Evolutionary conservation across 2,888 invertebrate genomes (phyloP).

Genomic region (Alviniconcha strummeri): DNA sequence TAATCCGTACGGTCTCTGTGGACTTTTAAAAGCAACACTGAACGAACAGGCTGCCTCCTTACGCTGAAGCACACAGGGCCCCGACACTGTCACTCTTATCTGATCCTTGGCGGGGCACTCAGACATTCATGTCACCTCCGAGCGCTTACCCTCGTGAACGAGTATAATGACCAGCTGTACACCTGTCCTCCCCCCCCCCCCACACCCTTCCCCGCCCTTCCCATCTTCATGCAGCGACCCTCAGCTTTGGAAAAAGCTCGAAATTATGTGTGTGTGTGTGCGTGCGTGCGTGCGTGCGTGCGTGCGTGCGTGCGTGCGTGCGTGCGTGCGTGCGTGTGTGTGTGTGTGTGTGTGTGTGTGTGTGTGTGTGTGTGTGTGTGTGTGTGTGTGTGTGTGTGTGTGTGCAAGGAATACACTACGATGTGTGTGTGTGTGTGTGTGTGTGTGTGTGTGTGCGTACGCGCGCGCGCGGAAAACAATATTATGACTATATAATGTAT

Average conservation of each 20-base stretch:
- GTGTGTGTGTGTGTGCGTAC: background rate
- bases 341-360: background rate
- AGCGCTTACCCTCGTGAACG: background rate
- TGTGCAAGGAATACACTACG: background rate
- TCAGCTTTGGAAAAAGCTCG: too few relatives aligned
- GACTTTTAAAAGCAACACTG: too few relatives aligned
- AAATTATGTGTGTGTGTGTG: background rate
- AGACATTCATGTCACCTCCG: too few relatives aligned
- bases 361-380: background rate
- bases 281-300: background rate
- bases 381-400: background rate
- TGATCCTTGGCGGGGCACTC: too few relatives aligned
- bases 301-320: background rate
- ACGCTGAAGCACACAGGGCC: too few relatives aligned
- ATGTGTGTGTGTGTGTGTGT: background rate
- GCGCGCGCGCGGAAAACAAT: background rate
- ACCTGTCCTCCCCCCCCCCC: background rate
- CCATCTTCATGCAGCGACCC: background rate
- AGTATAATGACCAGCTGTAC: background rate
- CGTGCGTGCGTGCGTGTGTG: background rate
- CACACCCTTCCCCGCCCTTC: background rate
- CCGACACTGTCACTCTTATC: too few relatives aligned
- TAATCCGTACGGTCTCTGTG: too few relatives aligned
- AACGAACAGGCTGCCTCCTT: too few relatives aligned
- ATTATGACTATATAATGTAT: too few relatives aligned